These are phyloP conservation scores for Nymphalis polychloros DNA, from an alignment of 2,888 invertebrate genomes.

Conservation along the genomic window DNA sequence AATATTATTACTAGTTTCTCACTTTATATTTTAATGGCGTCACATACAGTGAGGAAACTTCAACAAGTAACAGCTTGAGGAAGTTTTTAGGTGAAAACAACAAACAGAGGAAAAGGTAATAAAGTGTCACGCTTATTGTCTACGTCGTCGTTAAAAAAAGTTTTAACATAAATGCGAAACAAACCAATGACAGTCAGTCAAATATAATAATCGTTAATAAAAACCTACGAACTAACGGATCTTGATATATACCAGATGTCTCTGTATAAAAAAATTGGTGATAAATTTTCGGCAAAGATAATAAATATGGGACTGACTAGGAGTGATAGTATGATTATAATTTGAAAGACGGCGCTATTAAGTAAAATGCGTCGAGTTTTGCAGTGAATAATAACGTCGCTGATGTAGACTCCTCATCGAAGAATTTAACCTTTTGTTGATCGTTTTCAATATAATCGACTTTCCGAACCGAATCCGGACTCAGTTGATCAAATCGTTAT, in stretches of 20 bases:
- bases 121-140: no score
- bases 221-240: not conserved
- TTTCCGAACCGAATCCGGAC: not conserved
- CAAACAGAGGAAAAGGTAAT: no score
- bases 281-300: slow-evolving; percentile 3
- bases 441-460: not conserved
- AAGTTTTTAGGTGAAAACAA: no score
- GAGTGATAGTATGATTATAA: slow-evolving; percentile 2
- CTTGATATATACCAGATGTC: not conserved
- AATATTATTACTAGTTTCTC: no score
- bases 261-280: slow-evolving; percentile 5
- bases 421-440: not conserved
- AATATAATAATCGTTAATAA: not conserved
- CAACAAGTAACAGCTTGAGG: no score
- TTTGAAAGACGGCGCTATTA: slow-evolving; percentile 1
- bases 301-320: slow-evolving; percentile 9
- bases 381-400: slow-evolving; percentile 10
- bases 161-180: not conserved
- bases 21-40: no score
- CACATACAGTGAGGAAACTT: no score
- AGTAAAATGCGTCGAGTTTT: slow-evolving; percentile 1
- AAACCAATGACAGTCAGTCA: not conserved
- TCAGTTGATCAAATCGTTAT: no score
- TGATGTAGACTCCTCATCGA: not conserved
- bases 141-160: not conserved